Evolutionary conservation across 2,888 invertebrate species (phyloP).

Genomic region (Graphium colonna): DNA sequence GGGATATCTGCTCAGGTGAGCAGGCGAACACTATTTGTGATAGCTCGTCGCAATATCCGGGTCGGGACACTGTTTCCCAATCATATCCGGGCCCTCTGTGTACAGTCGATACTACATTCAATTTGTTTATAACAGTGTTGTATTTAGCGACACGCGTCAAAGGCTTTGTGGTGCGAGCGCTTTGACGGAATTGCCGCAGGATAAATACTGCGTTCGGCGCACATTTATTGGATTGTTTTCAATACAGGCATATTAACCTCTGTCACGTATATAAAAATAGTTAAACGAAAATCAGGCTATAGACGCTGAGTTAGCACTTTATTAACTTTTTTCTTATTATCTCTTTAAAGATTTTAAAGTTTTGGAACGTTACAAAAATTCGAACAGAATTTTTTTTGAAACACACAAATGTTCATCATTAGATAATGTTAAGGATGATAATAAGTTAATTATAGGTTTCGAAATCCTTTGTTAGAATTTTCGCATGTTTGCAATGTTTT

Average conservation of each 20-base stretch:
- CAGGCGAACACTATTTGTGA: slow-evolving; percentile 34
- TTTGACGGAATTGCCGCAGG: not conserved
- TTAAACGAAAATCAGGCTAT: no score
- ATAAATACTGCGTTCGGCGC: not conserved
- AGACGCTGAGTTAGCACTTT: no score
- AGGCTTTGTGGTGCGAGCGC: not conserved
- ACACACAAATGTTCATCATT: no score
- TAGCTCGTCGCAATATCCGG: slow-evolving; percentile 49
- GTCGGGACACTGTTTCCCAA: slow-evolving; percentile 37
- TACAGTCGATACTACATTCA: slow-evolving; percentile 1
- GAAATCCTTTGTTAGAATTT: no score
- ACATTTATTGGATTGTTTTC: not conserved
- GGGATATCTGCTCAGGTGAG: slow-evolving; percentile 30
- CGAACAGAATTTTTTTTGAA: no score
- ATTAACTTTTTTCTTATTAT: no score
- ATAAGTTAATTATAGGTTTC: no score
- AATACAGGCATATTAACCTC: not conserved
- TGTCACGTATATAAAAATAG: no score
- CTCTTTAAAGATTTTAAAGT: no score
- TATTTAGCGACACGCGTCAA: not conserved
- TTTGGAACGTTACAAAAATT: no score
- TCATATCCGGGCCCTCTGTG: slow-evolving; percentile 40
- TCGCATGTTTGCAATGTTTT: no score
- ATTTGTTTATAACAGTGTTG: slow-evolving; percentile 3
- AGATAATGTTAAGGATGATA: no score